Evolutionary conservation across 2,888 invertebrate genomes (phyloP).

Genomic region (Platypus cylindrus): DNA sequence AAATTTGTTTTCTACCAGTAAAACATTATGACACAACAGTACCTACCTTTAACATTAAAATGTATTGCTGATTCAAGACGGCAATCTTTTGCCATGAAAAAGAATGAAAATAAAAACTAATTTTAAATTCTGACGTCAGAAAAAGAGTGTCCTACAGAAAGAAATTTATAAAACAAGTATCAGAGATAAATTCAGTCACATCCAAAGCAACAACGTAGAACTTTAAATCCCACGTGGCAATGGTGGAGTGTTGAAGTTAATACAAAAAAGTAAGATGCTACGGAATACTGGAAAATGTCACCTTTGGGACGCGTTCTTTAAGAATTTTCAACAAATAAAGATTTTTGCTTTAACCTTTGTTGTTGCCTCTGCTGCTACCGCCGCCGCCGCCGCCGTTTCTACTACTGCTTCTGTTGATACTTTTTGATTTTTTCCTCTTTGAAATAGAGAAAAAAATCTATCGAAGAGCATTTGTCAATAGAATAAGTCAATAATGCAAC

Average conservation of each 20-base stretch:
- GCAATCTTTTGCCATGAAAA: too few relatives aligned
- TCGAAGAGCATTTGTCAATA: too few relatives aligned
- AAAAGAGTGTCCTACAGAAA: slow-evolving; percentile 10
- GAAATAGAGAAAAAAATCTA: too few relatives aligned
- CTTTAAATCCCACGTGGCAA: slow-evolving; percentile 11
- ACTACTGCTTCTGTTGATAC: too few relatives aligned
- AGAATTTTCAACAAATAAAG: slow-evolving; percentile 10
- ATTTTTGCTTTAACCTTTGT: slow-evolving; percentile 8
- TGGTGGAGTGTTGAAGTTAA: slow-evolving; percentile 13
- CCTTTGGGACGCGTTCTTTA: slow-evolving; percentile 11
- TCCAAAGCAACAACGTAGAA: slow-evolving; percentile 10
- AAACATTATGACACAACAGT: too few relatives aligned
- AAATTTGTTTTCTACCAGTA: too few relatives aligned
- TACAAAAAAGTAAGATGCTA: slow-evolving; percentile 13
- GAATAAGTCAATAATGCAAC: too few relatives aligned
- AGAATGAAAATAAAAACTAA: slow-evolving; percentile 9
- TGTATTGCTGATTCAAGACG: too few relatives aligned
- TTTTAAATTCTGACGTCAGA: slow-evolving; percentile 9
- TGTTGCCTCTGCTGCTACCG: slow-evolving; percentile 5
- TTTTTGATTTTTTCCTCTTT: too few relatives aligned
- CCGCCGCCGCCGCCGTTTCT: too few relatives aligned
- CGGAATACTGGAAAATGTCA: slow-evolving; percentile 12
- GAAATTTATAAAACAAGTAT: slow-evolving; percentile 13
- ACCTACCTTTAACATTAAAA: too few relatives aligned
- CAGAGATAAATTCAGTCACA: slow-evolving; percentile 13